These are phyloP conservation scores for Malacosoma neustria DNA, from an alignment of 2,888 invertebrate genomes.

Conservation along the genomic window DNA sequence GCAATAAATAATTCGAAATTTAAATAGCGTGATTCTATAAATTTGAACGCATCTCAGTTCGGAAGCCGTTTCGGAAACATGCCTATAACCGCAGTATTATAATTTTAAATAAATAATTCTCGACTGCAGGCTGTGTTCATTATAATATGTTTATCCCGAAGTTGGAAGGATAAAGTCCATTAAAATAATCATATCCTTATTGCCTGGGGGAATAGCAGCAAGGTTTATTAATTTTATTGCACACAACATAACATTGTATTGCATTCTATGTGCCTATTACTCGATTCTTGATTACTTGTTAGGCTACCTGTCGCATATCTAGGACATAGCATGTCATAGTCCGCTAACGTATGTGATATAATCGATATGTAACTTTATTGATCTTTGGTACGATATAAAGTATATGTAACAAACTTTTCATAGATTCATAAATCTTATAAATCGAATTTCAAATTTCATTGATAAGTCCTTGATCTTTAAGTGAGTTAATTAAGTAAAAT, in stretches of 20 bases:
- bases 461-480: slow-evolving; percentile 11
- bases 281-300: slow-evolving; percentile 37
- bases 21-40: slow-evolving; percentile 52
- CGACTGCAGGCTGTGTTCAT: slow-evolving; percentile 38
- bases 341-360: slow-evolving; percentile 61
- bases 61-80: slow-evolving; percentile 69
- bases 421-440: not conserved
- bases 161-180: slow-evolving; percentile 35
- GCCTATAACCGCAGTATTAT: slow-evolving; percentile 67
- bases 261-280: not conserved
- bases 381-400: not conserved
- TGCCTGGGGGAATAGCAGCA: slow-evolving; percentile 19
- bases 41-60: slow-evolving; percentile 36
- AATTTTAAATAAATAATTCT: slow-evolving; percentile 66
- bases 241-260: slow-evolving; percentile 5
- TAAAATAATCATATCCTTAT: slow-evolving; percentile 31
- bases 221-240: slow-evolving; percentile 18
- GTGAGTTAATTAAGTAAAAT: slow-evolving; percentile 10
- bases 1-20: slow-evolving; percentile 24
- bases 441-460: not conserved
- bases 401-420: not conserved
- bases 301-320: slow-evolving; percentile 59
- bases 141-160: slow-evolving; percentile 35
- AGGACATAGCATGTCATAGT: slow-evolving; percentile 65
- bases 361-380: slow-evolving; percentile 27